Conservation (phyloP, 2,113 vertebrate genomes). For the Arothron firmamentum region DNA sequence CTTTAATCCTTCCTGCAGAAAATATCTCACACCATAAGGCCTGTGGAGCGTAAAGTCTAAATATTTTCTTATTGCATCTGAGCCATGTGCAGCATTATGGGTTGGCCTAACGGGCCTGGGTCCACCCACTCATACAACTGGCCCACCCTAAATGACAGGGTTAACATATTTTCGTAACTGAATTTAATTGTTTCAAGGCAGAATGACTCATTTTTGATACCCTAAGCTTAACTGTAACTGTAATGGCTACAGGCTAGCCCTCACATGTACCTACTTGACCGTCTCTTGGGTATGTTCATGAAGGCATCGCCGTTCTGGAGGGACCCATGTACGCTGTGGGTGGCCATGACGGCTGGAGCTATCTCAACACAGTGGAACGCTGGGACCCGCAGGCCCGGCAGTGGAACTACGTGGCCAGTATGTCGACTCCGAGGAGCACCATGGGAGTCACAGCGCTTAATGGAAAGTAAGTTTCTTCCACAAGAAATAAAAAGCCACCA, state of each 20-base stretch:
- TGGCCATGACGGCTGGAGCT: conserved; percentile 97
- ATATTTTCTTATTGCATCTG: conserved; percentile 30
- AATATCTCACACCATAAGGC: conserved; percentile 50
- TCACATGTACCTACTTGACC: no score
- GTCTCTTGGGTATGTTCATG: conserved; percentile 3
- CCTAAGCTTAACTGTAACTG: no score
- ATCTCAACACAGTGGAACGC: conserved; percentile 95
- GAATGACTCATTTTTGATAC: no score
- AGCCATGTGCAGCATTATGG: background rate
- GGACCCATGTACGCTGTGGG: conserved; percentile 98
- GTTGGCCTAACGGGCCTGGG: no score
- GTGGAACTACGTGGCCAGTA: conserved; percentile 98
- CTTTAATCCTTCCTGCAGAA: conserved; percentile 52
- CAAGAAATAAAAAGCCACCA: background rate
- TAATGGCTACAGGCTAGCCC: no score
- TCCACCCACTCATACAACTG: no score
- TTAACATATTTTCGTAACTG: background rate
- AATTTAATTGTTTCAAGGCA: no score
- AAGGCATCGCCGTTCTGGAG: conserved; percentile 95
- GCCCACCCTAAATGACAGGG: background rate
- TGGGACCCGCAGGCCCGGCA: conserved; percentile 96
- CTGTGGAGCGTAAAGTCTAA: conserved; percentile 40
- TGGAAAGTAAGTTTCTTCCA: conserved; percentile 82
- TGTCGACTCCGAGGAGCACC: conserved; percentile 94
- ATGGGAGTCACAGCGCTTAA: conserved; percentile 92